Evolutionary conservation across 2,113 vertebrate species (phyloP).

Genomic region (Melanerpes formicivorus): DNA sequence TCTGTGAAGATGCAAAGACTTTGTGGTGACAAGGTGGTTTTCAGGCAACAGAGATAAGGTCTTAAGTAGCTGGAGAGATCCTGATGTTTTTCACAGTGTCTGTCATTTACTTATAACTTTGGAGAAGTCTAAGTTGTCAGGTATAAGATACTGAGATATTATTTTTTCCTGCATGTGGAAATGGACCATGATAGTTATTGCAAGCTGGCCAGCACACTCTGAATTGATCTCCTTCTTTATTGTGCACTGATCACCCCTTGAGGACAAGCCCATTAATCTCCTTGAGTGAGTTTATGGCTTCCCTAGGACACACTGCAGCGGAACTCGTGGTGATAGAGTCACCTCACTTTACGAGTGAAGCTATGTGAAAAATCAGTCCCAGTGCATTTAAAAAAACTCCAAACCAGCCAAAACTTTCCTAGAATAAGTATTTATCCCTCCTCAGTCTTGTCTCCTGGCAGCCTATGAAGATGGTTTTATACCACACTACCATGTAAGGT

Average conservation of each 20-base stretch:
- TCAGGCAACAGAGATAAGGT: neutral
- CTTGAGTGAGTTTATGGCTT: neutral
- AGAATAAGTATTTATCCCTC: neutral
- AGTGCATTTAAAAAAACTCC: neutral
- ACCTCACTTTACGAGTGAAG: neutral
- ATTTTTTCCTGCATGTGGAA: neutral
- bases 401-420: neutral
- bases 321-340: neutral
- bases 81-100: neutral
- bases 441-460: neutral
- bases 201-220: neutral
- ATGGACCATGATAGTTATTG: neutral
- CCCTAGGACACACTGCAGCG: neutral
- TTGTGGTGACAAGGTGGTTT: neutral
- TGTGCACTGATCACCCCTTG: neutral
- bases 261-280: neutral
- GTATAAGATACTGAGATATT: neutral
- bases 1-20: neutral
- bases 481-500: neutral
- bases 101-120: neutral
- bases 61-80: neutral
- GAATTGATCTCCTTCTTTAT: slow-evolving; percentile 13
- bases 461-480: neutral
- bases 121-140: neutral
- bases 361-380: neutral